phyloP scores from a whole-genome alignment of 2,113 vertebrate genomes.

The Lanius ludovicianus region DNA sequence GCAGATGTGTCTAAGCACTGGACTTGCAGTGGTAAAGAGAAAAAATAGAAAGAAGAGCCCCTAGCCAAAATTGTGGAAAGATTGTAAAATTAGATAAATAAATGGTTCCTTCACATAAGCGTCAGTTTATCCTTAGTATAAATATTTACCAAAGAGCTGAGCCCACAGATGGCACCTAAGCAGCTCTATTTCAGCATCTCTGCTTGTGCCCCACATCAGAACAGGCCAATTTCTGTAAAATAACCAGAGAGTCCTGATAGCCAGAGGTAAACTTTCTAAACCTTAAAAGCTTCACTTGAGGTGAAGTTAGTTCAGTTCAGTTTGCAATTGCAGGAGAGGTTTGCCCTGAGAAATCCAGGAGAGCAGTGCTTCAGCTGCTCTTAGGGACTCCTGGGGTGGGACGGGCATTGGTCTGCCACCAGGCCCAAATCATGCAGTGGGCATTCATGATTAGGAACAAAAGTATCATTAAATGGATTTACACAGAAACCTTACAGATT shows the following conservation, averaged over 20 bases:
- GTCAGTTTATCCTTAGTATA: neutral
- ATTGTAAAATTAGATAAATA: neutral
- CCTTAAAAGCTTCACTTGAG: neutral
- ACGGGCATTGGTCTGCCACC: fast-evolving
- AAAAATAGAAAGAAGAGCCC: neutral
- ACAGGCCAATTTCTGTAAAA: neutral
- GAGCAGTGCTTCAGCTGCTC: neutral
- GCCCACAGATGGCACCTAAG: neutral
- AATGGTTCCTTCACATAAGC: neutral
- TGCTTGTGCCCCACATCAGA: fast-evolving
- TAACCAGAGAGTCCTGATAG: neutral
- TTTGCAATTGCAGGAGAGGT: neutral
- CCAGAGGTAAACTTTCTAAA: neutral
- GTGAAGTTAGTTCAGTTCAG: neutral
- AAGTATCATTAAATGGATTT: neutral
- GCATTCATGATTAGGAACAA: neutral
- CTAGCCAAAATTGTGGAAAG: neutral
- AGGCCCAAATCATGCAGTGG: fast-evolving
- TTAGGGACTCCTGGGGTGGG: neutral
- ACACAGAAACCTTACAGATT: neutral
- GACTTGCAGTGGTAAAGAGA: neutral
- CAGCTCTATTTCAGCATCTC: neutral
- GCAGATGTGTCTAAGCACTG: neutral
- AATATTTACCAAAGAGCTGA: neutral
- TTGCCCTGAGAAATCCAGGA: neutral